Conservation (phyloP, 92 coral and sea anemone genomes). For the Epizoanthus rinbou region DNA sequence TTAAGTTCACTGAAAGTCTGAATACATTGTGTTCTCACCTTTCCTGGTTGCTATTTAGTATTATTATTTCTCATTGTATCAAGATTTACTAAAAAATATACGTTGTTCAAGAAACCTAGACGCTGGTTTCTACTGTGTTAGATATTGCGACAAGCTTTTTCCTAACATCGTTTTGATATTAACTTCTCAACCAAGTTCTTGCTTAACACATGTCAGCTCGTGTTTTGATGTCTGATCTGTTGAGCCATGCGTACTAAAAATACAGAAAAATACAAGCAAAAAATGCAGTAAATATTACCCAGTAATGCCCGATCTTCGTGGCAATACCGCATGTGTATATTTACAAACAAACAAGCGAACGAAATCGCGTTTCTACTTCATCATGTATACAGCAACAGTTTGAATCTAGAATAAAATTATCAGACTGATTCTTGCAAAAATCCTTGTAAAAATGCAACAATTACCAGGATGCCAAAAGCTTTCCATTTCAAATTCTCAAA, state of each 20-base stretch:
- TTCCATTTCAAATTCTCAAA: neutral
- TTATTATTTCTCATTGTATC: neutral
- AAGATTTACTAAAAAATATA: neutral
- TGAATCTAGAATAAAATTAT: neutral
- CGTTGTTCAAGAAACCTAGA: neutral
- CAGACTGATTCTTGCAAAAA: slow-evolving; percentile 22
- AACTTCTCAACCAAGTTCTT: neutral
- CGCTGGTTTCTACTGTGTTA: too few species aligned
- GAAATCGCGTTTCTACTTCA: neutral
- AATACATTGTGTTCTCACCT: neutral
- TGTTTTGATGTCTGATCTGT: slow-evolving; percentile 41
- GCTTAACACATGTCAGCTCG: slow-evolving; percentile 39
- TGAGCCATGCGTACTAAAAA: slow-evolving; percentile 96
- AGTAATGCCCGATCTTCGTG: slow-evolving; percentile 53
- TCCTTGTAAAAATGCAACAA: neutral
- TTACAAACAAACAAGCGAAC: slow-evolving; percentile 34
- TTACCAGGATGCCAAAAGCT: neutral
- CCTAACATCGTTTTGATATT: neutral
- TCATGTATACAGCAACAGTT: neutral
- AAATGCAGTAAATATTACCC: slow-evolving; percentile 68
- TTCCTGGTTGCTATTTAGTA: neutral
- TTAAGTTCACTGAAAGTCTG: slow-evolving; percentile 4
- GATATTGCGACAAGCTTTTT: neutral
- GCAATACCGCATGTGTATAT: slow-evolving; percentile 18
- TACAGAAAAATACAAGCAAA: slow-evolving; percentile 78